phyloP scores from a whole-genome alignment of 2,888 invertebrate genomes.

The Vandiemenella viatica region DNA sequence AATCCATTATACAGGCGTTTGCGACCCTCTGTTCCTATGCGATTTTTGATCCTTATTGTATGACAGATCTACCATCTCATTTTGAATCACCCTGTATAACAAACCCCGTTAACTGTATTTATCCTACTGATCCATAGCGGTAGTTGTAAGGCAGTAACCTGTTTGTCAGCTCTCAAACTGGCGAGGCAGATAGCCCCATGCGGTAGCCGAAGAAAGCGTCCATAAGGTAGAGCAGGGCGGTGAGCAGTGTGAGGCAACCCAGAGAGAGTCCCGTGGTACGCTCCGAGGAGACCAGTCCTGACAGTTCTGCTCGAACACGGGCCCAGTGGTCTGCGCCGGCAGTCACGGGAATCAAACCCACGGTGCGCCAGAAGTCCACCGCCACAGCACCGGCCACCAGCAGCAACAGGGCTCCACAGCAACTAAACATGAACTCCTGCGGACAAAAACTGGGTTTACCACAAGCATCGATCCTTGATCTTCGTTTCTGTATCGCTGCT shows the following conservation, averaged over 20 bases:
- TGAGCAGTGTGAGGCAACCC: slow-evolving; percentile 12
- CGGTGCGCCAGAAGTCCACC: slow-evolving; percentile 16
- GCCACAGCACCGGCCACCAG: slow-evolving; percentile 12
- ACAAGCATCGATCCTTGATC: too few relatives aligned
- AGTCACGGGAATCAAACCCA: slow-evolving; percentile 12
- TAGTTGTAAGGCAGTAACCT: too few relatives aligned
- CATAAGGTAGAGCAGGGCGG: slow-evolving; percentile 13
- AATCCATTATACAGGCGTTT: too few relatives aligned
- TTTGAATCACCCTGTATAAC: too few relatives aligned
- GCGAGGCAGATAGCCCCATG: too few relatives aligned
- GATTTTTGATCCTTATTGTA: too few relatives aligned
- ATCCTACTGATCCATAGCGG: too few relatives aligned
- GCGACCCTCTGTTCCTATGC: too few relatives aligned
- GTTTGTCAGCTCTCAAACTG: too few relatives aligned
- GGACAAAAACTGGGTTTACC: background rate
- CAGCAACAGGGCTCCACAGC: slow-evolving; percentile 11
- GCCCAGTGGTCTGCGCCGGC: slow-evolving; percentile 9
- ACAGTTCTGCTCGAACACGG: slow-evolving; percentile 8
- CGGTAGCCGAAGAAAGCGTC: slow-evolving; percentile 15
- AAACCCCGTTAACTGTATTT: too few relatives aligned
- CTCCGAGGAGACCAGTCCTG: slow-evolving; percentile 7
- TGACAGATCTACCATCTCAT: too few relatives aligned
- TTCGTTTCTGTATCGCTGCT: too few relatives aligned
- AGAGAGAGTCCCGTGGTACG: slow-evolving; percentile 13
- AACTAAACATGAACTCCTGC: slow-evolving; percentile 14